Evolutionary conservation across 2,888 invertebrate species (phyloP), one percentile per base, ranked within the genome.

Genomic region (Clusia tigrina): DNA sequence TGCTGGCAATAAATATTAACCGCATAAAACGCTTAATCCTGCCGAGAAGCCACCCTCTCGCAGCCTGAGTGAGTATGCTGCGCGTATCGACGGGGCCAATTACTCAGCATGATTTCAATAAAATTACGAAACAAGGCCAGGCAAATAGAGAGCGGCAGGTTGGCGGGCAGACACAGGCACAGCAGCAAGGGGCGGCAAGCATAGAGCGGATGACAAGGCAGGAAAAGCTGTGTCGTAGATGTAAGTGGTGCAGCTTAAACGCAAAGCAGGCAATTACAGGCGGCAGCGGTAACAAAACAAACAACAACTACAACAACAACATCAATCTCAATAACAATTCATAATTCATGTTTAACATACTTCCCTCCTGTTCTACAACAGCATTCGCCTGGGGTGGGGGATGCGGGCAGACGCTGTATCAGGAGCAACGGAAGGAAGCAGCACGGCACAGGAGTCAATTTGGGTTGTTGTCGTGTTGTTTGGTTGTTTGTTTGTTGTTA

Each of bases 261-360:
- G n/a, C n/a, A n/a, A n/a, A n/a, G n/a, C 51, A 60, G 54, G 32
- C 23, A 26, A 22, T 22, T 32, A 60, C 48, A 54, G 55, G 54
- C 51, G 48, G 17, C 60, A 25, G 53, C 60, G 38, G 58, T 54
- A 66, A n/a, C n/a, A n/a, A n/a, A n/a, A 58, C 58, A 56, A 53
- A 55, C 63, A 62, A 20, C 68, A 67, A 58, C 51, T 69, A 54
- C 70, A 68, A 69, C 66, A 78, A 67, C 74, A 73, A 67, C 75
- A 81, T 81, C 80, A 79, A 82, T 82, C 81, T 81, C 78, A 78
- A 80, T 81, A 82, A 80, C 81, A 83, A 82, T 83, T 82, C 82
- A 82, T 82, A 82, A 82, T 82, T 83, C 83, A 82, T 82, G 81
- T 80, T 81, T 79, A 79, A 78, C 77, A 76, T 73, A 74, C 48